phyloP scores from a whole-genome alignment of 2,797 vertebrate species.

The Parauchenoglanis punctatus region DNA sequence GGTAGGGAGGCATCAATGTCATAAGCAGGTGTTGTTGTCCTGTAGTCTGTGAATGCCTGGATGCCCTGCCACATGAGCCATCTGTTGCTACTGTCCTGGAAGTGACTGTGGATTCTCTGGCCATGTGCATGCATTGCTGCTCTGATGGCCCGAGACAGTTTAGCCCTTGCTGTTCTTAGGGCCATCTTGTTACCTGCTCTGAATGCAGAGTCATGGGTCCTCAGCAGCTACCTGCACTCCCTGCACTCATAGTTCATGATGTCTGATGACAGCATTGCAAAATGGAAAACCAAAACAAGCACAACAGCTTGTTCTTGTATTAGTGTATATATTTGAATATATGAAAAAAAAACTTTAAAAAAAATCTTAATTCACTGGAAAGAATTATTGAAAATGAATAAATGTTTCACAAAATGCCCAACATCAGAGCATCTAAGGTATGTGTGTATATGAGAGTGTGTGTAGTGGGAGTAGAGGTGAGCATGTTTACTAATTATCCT shows the following conservation, averaged over 20 bases:
- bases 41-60: too few relatives aligned
- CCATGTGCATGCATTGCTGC: too few relatives aligned
- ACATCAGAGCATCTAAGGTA: background rate
- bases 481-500: slow-evolving; percentile 54
- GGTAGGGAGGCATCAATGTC: too few relatives aligned
- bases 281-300: background rate
- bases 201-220: too few relatives aligned
- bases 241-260: background rate
- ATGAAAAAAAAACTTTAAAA: background rate
- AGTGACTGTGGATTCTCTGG: too few relatives aligned
- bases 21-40: too few relatives aligned
- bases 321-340: background rate
- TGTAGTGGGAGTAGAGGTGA: slow-evolving; percentile 18
- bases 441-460: background rate
- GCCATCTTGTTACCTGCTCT: too few relatives aligned
- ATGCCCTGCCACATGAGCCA: too few relatives aligned
- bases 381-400: background rate
- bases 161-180: too few relatives aligned
- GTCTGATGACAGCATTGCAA: background rate
- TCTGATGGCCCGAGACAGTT: too few relatives aligned
- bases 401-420: background rate
- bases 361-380: background rate
- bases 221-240: too few relatives aligned
- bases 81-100: too few relatives aligned
- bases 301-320: background rate